Conservation (phyloP, 2,113 vertebrate species). For the Alaudala cheleensis region DNA sequence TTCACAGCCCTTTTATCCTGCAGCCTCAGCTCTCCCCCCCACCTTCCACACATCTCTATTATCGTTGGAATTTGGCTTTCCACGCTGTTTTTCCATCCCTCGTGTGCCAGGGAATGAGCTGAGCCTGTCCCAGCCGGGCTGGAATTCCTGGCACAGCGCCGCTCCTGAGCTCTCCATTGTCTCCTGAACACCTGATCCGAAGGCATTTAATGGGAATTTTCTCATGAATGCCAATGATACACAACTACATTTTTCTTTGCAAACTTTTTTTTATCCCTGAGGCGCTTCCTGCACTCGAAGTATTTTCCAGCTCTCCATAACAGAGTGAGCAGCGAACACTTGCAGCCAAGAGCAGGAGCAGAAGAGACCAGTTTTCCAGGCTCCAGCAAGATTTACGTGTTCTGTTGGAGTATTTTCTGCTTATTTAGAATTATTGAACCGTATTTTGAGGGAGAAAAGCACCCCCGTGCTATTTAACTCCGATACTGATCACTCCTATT, state of each 20-base stretch:
- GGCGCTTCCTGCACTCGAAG: slow-evolving; percentile 57
- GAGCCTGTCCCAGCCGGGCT: slow-evolving; percentile 1
- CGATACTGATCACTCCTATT: background rate
- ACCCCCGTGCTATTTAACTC: background rate
- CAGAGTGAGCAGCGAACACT: slow-evolving; percentile 65
- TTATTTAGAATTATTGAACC: slow-evolving; percentile 52
- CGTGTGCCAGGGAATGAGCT: background rate
- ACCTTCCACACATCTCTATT: background rate
- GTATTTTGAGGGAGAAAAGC: background rate
- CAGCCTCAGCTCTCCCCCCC: slow-evolving; percentile 17
- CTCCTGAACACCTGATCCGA: slow-evolving; percentile 64
- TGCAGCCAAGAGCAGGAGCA: slow-evolving; percentile 46
- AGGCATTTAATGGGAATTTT: slow-evolving; percentile 67
- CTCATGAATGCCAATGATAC: slow-evolving; percentile 76
- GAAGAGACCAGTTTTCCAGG: background rate
- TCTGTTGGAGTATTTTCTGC: background rate
- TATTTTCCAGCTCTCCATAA: slow-evolving; percentile 61
- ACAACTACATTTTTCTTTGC: slow-evolving; percentile 63
- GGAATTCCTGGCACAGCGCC: slow-evolving; percentile 51
- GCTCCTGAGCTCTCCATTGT: slow-evolving; percentile 67
- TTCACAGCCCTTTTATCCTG: background rate
- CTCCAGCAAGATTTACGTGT: slow-evolving; percentile 45
- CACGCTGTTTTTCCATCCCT: background rate
- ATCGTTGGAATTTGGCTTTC: slow-evolving; percentile 23
- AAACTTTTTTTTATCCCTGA: slow-evolving; percentile 57